Percentiles rank a stretch among this genome's conserved stretches.
These are phyloP conservation scores for Apodemia zela DNA, from an alignment of 2,888 invertebrate genomes.

Conservation along the genomic window DNA sequence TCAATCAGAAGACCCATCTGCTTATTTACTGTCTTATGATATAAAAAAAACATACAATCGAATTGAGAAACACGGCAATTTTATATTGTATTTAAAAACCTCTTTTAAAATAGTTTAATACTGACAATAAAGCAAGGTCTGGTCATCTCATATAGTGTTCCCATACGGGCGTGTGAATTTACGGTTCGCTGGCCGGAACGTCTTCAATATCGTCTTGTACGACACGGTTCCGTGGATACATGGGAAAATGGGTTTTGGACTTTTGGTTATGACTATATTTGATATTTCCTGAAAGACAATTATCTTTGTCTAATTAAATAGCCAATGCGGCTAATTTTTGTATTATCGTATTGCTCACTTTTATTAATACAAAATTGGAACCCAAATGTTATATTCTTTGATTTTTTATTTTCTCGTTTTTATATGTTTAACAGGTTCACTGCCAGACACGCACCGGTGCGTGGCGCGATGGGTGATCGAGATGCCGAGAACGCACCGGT, in stretches of 20 bases:
- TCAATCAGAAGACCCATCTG: too few species aligned
- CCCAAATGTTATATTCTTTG: too few species aligned
- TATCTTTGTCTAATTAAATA: not conserved
- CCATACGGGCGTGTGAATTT: conserved; percentile 46
- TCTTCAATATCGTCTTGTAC: conserved; percentile 47
- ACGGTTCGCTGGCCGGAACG: conserved; percentile 40
- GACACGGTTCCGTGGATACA: conserved; percentile 42
- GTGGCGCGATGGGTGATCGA: too few species aligned
- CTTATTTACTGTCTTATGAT: too few species aligned
- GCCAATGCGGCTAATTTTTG: not conserved
- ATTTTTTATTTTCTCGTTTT: too few species aligned
- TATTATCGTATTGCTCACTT: not conserved
- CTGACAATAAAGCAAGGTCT: conserved; percentile 25
- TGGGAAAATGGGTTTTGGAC: conserved; percentile 39
- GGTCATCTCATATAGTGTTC: conserved; percentile 48
- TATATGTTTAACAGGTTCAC: too few species aligned
- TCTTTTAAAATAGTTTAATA: not conserved
- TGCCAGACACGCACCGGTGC: too few species aligned
- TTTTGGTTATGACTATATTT: conserved; percentile 20
- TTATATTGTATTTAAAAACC: not conserved
- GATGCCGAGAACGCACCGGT: too few species aligned
- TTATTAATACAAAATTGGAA: too few species aligned
- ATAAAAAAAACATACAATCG: too few species aligned
- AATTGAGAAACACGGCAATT: too few species aligned
- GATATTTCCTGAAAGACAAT: conserved; percentile 10